Percentiles rank a stretch among this genome's conserved stretches.
Evolutionary conservation across 2,888 invertebrate genomes (phyloP).

Genomic region (Glyphotaelius pellucidus): DNA sequence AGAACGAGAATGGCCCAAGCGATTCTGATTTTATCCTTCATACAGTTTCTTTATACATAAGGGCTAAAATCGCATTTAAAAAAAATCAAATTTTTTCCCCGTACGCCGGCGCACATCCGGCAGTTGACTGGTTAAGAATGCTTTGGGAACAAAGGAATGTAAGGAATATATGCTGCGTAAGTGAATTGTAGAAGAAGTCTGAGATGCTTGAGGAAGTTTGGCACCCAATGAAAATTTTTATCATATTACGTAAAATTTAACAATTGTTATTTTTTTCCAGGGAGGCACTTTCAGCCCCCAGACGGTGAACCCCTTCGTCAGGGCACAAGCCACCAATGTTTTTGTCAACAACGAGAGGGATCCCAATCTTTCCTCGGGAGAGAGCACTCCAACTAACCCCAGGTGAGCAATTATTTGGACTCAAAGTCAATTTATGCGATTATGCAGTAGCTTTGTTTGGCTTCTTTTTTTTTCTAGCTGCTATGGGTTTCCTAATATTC

Average conservation of each 20-base stretch:
- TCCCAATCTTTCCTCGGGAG: slow-evolving; percentile 19
- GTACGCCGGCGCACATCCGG: too few relatives aligned
- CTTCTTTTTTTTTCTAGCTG: not conserved
- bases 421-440: not conserved
- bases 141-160: too few relatives aligned
- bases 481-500: not conserved
- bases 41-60: too few relatives aligned
- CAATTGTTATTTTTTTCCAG: slow-evolving; percentile 68
- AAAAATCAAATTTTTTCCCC: too few relatives aligned
- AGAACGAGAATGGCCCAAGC: too few relatives aligned
- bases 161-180: too few relatives aligned
- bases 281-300: slow-evolving; percentile 83
- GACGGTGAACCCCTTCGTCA: slow-evolving; percentile 79
- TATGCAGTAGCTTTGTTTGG: not conserved
- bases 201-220: not conserved
- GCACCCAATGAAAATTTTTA: not conserved
- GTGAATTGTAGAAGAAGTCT: too few relatives aligned
- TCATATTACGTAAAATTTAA: not conserved
- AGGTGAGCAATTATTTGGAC: slow-evolving; percentile 34
- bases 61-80: too few relatives aligned
- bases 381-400: not conserved
- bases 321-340: slow-evolving; percentile 73
- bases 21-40: too few relatives aligned
- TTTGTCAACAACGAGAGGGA: slow-evolving; percentile 67
- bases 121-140: too few relatives aligned